Evolutionary conservation across 1,140 invertebrate genomes (phyloP).

Genomic region (Proales similis): DNA sequence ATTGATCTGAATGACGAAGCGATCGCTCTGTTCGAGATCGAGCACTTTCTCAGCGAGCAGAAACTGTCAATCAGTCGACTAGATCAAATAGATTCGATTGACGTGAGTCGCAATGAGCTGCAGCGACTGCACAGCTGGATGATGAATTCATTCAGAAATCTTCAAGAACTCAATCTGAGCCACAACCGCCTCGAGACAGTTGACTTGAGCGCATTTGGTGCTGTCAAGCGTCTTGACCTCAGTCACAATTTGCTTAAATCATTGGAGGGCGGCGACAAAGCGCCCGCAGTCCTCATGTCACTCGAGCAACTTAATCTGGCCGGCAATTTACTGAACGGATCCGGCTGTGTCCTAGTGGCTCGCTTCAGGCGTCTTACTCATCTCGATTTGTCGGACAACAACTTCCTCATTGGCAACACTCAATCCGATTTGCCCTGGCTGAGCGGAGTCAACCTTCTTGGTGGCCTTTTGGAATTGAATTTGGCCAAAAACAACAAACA

Average conservation of each 20-base stretch:
- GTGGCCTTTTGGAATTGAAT: conserved; percentile 5
- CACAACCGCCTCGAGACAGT: background rate
- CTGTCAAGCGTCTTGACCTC: background rate
- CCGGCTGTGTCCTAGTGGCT: background rate
- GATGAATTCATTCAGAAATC: background rate
- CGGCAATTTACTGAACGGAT: background rate
- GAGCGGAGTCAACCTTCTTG: background rate
- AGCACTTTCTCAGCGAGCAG: too few species aligned
- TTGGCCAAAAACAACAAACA: conserved; percentile 29
- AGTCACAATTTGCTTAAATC: background rate
- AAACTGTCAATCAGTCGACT: too few species aligned
- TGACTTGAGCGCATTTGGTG: background rate
- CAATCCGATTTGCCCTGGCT: conserved; percentile 16
- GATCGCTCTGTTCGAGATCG: too few species aligned
- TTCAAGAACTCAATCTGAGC: conserved; percentile 1
- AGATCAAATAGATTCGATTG: too few species aligned
- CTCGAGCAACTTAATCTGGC: conserved; percentile 4
- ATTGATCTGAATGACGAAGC: too few species aligned
- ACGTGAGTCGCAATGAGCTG: too few species aligned
- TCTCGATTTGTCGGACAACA: conserved; percentile 23
- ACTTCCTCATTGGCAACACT: conserved; percentile 19
- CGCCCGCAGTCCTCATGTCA: background rate
- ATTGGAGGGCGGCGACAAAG: background rate
- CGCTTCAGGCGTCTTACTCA: conserved; percentile 25
- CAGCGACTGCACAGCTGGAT: too few species aligned